Conservation (phyloP, 2,888 invertebrate genomes). For the Junonia oenone region DNA sequence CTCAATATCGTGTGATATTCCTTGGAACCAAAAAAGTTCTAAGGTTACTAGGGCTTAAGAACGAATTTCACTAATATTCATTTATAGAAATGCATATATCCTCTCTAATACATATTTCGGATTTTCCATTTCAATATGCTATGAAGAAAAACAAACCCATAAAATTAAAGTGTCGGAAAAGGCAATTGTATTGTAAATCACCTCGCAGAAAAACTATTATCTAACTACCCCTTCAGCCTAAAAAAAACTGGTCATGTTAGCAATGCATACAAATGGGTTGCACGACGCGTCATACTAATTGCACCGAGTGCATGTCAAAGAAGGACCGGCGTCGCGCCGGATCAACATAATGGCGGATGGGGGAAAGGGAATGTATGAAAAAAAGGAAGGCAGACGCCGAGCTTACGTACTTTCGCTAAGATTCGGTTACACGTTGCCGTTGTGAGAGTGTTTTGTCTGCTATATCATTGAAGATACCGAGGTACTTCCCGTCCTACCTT, state of each 20-base stretch:
- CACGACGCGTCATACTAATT: slow-evolving; percentile 69
- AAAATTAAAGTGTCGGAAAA: not conserved
- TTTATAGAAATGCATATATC: not conserved
- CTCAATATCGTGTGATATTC: too few relatives aligned
- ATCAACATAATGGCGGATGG: slow-evolving; percentile 73
- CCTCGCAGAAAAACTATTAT: slow-evolving; percentile 17
- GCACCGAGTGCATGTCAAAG: slow-evolving; percentile 76
- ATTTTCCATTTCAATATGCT: not conserved
- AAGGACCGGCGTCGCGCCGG: slow-evolving; percentile 74
- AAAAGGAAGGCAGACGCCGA: slow-evolving; percentile 56
- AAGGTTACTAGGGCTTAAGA: too few relatives aligned
- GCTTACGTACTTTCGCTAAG: slow-evolving; percentile 48
- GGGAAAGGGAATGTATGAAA: slow-evolving; percentile 67
- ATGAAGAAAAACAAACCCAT: not conserved
- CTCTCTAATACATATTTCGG: too few relatives aligned
- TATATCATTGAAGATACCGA: slow-evolving; percentile 28
- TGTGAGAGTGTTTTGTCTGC: slow-evolving; percentile 52
- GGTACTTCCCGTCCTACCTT: slow-evolving; percentile 21
- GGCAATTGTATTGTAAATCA: not conserved
- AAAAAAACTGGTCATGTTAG: slow-evolving; percentile 29
- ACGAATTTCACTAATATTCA: too few relatives aligned
- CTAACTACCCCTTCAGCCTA: slow-evolving; percentile 22
- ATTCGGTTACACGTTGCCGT: slow-evolving; percentile 62
- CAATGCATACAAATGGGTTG: slow-evolving; percentile 35
- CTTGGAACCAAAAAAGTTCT: too few relatives aligned